Base-by-base conservation (phyloP, 2,113 vertebrate species). In the Procapra przewalskii region DNA sequence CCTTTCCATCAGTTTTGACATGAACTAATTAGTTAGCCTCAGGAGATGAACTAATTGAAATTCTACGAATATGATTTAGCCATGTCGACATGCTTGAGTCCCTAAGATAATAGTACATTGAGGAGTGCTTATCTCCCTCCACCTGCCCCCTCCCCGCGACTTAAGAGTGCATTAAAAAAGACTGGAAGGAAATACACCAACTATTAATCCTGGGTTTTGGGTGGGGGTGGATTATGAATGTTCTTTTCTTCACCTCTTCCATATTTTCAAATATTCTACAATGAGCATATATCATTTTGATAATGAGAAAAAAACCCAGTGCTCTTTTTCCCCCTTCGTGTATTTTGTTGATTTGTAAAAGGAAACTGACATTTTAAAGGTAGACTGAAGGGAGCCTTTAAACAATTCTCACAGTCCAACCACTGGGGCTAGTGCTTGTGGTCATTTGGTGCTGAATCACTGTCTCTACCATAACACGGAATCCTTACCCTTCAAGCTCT, bases 401-500 rank as follows among this genome's bases (percentile, higher is more conserved):
- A 89, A 75, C 94, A 88, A 43, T 89, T n/a, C 31, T 11, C 16
- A 5, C 21, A 48, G 31, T 3, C 4, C 6, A 45, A 21, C 57
- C 36, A 7, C 60, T 23, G 92, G 88, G 96, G 54, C 54, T 93
- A 10, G 25, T 3, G 60, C 27, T 27, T n/a, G 55, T 60, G 19
- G 85, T 17, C 16, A 1, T 8, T 15, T 25, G 52, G 48, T 50
- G 27, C 75, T 1, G 31, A 90, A 55, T 59, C 79, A 13, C 36
- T n/a, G 45, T 96, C 87, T 90, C 0, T 29, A 3, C 67, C 54
- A 29, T 98, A 98, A 95, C 96, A 84, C 8, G n/a, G 27, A 97
- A 19, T 96, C 85, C 82, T 96, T 96, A 67, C 79, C 94, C 57
- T 91, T 98, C 75, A 98, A 99, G 99, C 99, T 99, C 77, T 99